Evolutionary conservation across 2,113 vertebrate species (phyloP).

Genomic region (Psittacula cyanocephala): DNA sequence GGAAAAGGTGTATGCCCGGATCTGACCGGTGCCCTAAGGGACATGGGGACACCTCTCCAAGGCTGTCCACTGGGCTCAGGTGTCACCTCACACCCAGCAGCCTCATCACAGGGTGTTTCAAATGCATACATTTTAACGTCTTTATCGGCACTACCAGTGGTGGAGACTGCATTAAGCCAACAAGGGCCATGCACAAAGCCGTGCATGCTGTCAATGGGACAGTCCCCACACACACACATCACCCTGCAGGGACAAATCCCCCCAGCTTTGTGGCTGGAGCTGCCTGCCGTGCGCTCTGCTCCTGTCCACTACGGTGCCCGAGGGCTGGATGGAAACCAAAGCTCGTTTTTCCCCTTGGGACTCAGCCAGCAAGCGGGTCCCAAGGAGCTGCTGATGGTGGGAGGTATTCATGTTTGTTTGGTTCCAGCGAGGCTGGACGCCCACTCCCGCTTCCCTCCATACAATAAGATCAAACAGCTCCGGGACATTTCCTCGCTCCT

Average conservation of each 20-base stretch:
- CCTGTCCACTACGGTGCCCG: rapidly evolving
- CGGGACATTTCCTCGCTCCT: constrained; percentile 35
- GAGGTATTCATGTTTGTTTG: constrained; percentile 64
- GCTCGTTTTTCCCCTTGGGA: constrained; percentile 1
- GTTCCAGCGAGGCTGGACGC: constrained; percentile 46
- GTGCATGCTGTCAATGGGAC: rapidly evolving
- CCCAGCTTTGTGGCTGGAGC: neutral
- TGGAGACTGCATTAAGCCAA: neutral
- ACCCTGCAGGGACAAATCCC: neutral
- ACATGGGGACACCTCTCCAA: neutral
- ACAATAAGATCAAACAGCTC: constrained; percentile 65
- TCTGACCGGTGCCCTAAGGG: neutral
- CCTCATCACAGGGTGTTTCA: neutral
- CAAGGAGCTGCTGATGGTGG: neutral
- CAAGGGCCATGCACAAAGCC: rapidly evolving
- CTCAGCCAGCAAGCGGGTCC: neutral
- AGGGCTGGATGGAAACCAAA: neutral
- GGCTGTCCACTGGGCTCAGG: neutral
- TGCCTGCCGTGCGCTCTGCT: rapidly evolving
- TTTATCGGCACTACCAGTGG: rapidly evolving
- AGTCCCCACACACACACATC: rapidly evolving
- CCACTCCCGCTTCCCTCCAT: constrained; percentile 43
- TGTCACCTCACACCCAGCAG: neutral
- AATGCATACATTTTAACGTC: neutral
- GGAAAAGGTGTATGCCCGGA: rapidly evolving